Evolutionary conservation across 2,797 vertebrate species (phyloP).

Genomic region (Siniperca scherzeri): DNA sequence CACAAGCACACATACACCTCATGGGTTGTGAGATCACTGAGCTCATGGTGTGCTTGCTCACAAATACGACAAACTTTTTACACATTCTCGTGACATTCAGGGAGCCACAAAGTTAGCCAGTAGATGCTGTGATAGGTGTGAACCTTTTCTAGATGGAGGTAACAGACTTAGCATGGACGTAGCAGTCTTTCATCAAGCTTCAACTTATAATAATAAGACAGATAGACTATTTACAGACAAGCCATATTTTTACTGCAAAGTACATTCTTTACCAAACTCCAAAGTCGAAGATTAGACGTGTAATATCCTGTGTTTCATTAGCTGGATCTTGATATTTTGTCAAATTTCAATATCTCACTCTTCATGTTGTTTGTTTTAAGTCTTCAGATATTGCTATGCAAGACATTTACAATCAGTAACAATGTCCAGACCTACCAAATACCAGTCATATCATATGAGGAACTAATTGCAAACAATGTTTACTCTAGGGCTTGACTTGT

Average conservation of each 20-base stretch:
- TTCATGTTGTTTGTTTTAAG: conserved; percentile 23
- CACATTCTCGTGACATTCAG: conserved; percentile 59
- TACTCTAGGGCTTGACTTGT: conserved; percentile 42
- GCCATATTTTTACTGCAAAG: conserved; percentile 57
- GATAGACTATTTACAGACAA: conserved; percentile 60
- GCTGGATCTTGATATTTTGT: conserved; percentile 18
- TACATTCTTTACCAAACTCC: conserved; percentile 46
- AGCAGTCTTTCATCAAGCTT: conserved; percentile 56
- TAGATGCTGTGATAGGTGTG: conserved; percentile 56
- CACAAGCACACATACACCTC: conserved; percentile 30
- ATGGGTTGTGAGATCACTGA: conserved; percentile 42
- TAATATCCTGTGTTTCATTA: conserved; percentile 39
- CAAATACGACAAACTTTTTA: conserved; percentile 27
- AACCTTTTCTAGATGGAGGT: conserved; percentile 53
- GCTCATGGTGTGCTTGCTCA: conserved; percentile 31
- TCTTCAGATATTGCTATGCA: conserved; percentile 28
- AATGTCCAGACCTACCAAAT: conserved; percentile 40
- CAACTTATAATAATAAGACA: conserved; percentile 49
- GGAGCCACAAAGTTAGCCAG: conserved; percentile 63
- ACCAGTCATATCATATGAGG: conserved; percentile 35
- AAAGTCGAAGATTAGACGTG: conserved; percentile 28
- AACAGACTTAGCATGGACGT: no score
- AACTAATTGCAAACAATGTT: conserved; percentile 40
- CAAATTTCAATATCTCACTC: conserved; percentile 21
- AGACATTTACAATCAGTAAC: conserved; percentile 49